Evolutionary conservation across 2,797 vertebrate species (phyloP), one percentile per base, ranked within the genome.

Genomic region (Melanotaenia boesemani): DNA sequence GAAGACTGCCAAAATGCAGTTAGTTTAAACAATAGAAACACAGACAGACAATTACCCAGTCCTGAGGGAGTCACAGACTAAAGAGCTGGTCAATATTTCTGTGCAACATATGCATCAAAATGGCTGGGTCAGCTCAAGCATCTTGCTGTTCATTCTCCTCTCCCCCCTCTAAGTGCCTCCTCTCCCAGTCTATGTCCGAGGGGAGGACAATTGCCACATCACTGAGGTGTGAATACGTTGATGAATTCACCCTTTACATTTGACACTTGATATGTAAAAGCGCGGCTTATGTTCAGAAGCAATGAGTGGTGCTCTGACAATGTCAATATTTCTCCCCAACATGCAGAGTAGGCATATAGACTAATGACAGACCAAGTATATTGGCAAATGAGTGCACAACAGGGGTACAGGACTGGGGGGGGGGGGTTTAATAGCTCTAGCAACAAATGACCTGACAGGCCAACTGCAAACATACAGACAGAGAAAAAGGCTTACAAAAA

Each of bases 21-120:
- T 92, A 90, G 87, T 93, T 91, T 91, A 93, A 94, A 94, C 93
- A 93, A 93, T 90, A 92, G 92, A 93, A 94, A 94, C 93, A 92
- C 87, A 91, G 89, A 91, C 86, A 91, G 90, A 94, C 93, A 92
- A 95, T 94, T 93, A 91, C 93, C 88, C 80, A 61, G 87, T 87
- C 94, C 91, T 74, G 72, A 77, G 94, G 90, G 93, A 94, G 88
- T 86, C 85, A 75, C 87, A 91, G 89, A 89, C 94, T 94, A 93
- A 94, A 92, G 92, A 95, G 91, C 92, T 92, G 86, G 93, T 95
- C 94, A 91, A 95, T 95, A 94, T 90, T 90, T 91, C 87, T 61
- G 86, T 89, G 89, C 89, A 92, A 93, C 90, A 92, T 90, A 89
- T 86, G 87, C 90, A 91, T 92, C 90, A 90, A 92, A 93, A 91